Percentiles rank a stretch among this genome's conserved stretches.
Evolutionary conservation across 2,888 invertebrate genomes (phyloP).

Genomic region (Timema cristinae): DNA sequence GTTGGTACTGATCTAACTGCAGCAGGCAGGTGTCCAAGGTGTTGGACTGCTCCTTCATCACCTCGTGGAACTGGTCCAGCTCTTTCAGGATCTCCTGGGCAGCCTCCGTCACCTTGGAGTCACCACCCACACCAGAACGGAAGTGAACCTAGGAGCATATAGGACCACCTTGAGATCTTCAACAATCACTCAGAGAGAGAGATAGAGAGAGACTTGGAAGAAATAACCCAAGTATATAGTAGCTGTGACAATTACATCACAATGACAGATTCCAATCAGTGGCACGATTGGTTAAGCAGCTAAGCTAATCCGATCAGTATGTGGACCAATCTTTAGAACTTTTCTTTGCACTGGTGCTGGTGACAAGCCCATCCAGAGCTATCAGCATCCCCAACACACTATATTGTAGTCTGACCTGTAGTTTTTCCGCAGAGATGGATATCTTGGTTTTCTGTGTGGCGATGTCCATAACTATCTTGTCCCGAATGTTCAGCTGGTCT

Average conservation of each 20-base stretch:
- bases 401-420: slow-evolving; percentile 60
- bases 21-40: slow-evolving; percentile 71
- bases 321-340: no score
- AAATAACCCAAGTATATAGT: no score
- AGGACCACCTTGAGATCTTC: neutral
- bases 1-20: slow-evolving; percentile 84
- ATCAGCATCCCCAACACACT: no score
- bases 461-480: slow-evolving; percentile 82
- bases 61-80: slow-evolving; percentile 61
- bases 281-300: no score
- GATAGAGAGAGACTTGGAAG: no score
- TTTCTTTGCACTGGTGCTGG: no score
- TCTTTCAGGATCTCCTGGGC: slow-evolving; percentile 66
- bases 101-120: slow-evolving; percentile 67
- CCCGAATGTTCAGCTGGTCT: slow-evolving; percentile 79
- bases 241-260: no score
- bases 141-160: slow-evolving; percentile 69
- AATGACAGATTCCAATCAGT: no score
- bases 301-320: no score
- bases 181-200: no score
- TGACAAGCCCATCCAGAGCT: no score
- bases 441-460: slow-evolving; percentile 88
- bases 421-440: slow-evolving; percentile 81
- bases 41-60: slow-evolving; percentile 59
- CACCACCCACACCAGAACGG: slow-evolving; percentile 75